Base-by-base conservation (phyloP, 1,140 invertebrate species). In the Panonychus citri region DNA sequence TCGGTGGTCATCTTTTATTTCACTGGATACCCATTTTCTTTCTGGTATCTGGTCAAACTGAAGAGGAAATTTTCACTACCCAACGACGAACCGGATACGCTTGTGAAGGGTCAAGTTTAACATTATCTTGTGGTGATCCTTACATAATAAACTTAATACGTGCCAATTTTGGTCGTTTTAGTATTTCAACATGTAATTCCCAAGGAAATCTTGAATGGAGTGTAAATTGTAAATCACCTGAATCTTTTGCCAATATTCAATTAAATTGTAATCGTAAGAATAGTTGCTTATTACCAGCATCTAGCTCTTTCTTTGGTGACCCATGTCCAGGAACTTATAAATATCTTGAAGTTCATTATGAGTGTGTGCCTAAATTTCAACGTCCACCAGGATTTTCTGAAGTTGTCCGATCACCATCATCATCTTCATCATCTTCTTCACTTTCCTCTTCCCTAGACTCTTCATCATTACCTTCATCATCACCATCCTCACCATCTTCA, bases 131-230 rank as follows among this genome's bases (percentile, higher is more conserved):
- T 72, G 78, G 79, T 52, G 80, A 83, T 54, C 85, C 82, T 4
- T 80, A 84, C 64, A 72, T 88, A 48, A 94, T 95, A 62, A 82
- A 88, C 65, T 75, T 95, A 59, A 85, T 90, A 65, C 78, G 88
- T 59, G 88, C 89, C 60, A 93, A 93, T 75, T 95, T 93, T 69
- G 90, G 90, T 49, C 78, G 90, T 61, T 94, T 90, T 73, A 90
- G 85, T 57, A 87, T 94, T 70, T 87, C 84, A 64, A 87, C 93
- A 67, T 95, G 90, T 75, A 95, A 95, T 70, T 85, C 89, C 66
- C 82, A 89, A 67, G 88, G 88, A 57, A 81, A 89, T 72, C 86
- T 84, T 19, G 87, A 90, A 64, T 91, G 87, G 87, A 89, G 85
- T 71, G 85, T 93, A 62, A 89, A 90, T 70, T 94, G 89, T 70